phyloP scores from a whole-genome alignment of 2,797 vertebrate genomes.

The Pygocentrus nattereri region DNA sequence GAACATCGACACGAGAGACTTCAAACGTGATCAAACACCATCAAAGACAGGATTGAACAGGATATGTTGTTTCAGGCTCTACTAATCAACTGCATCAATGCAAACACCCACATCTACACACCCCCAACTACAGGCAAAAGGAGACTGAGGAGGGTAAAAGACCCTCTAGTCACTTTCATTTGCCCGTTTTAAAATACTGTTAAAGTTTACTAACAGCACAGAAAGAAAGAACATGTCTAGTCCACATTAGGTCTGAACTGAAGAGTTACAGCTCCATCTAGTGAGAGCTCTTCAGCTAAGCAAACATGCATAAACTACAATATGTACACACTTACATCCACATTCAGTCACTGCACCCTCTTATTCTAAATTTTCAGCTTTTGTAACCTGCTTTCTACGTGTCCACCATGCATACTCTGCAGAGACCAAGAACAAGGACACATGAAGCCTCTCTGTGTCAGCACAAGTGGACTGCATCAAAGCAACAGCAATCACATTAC shows the following conservation, averaged over 20 bases:
- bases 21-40: not conserved
- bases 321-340: not conserved
- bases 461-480: not conserved
- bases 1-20: not conserved
- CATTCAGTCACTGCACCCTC: not conserved
- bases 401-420: not conserved
- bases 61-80: not conserved
- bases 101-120: not conserved
- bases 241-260: not conserved
- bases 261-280: constrained; percentile 60
- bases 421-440: not conserved
- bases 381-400: not conserved
- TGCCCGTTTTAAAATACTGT: constrained; percentile 39
- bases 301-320: constrained; percentile 9
- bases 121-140: not conserved
- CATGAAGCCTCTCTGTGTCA: not conserved
- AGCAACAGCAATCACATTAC: not conserved
- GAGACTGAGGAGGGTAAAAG: constrained; percentile 29
- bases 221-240: not conserved
- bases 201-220: constrained; percentile 19
- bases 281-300: constrained; percentile 1
- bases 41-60: not conserved
- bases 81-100: constrained; percentile 16
- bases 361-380: not conserved
- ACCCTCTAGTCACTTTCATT: constrained; percentile 18